phyloP scores from a whole-genome alignment of 2,113 vertebrate genomes.

The Gallinago paraguaiae region DNA sequence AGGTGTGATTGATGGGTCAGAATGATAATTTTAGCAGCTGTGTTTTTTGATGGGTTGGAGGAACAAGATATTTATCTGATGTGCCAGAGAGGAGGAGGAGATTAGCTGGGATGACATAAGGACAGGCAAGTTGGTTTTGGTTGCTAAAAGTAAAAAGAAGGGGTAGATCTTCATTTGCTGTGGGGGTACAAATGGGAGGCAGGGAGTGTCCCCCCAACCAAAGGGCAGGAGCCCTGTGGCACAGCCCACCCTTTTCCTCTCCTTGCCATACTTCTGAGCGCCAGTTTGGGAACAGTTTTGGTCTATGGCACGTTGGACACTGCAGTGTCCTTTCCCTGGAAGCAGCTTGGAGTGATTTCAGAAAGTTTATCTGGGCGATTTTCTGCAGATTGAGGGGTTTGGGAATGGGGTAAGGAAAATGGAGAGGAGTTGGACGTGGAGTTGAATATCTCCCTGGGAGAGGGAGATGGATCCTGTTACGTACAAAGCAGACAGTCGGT shows the following conservation, averaged over 20 bases:
- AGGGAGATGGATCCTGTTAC: slow-evolving; percentile 26
- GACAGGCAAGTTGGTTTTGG: not conserved
- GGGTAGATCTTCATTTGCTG: not conserved
- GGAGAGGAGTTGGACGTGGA: not conserved
- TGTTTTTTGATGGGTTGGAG: slow-evolving; percentile 1
- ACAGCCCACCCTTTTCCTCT: not conserved
- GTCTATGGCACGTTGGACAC: not conserved
- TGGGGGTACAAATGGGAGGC: not conserved
- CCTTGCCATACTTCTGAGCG: fast-evolving
- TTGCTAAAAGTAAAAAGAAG: not conserved
- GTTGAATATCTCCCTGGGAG: not conserved
- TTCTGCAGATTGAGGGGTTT: not conserved
- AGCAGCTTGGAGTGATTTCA: not conserved
- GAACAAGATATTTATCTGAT: not conserved
- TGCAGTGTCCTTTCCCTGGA: not conserved
- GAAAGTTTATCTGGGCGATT: not conserved
- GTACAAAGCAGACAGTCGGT: not conserved
- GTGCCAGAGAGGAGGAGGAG: not conserved
- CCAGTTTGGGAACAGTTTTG: not conserved
- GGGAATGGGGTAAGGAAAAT: not conserved
- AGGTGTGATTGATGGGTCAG: slow-evolving; percentile 6
- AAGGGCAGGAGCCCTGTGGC: not conserved
- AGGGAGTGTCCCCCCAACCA: not conserved
- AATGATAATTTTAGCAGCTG: slow-evolving; percentile 19
- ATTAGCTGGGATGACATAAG: not conserved